Conservation (phyloP, 2,888 invertebrate species). For the Schizaphis graminum region DNA sequence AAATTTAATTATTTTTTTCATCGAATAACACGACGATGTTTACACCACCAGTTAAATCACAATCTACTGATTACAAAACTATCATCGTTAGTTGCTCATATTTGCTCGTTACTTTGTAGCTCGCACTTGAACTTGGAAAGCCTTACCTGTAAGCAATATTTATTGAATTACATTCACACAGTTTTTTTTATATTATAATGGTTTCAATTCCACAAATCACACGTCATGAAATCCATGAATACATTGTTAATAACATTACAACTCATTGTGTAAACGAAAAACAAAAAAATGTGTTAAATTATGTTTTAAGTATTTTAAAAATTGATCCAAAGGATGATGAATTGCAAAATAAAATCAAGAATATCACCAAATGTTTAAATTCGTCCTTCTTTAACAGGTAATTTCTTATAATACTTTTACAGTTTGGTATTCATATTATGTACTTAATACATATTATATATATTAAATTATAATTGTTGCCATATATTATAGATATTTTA, state of each 20-base stretch:
- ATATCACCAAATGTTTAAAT: neutral
- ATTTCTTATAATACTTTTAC: neutral
- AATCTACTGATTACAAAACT: conserved; percentile 17
- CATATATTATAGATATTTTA: neutral
- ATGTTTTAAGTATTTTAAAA: neutral
- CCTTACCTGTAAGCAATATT: neutral
- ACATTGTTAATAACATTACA: neutral
- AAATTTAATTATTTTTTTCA: conserved; percentile 2
- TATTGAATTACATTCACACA: neutral
- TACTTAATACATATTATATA: too few species aligned
- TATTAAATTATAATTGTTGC: neutral
- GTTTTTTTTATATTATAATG: conserved; percentile 8
- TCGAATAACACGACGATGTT: neutral
- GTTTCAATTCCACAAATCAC: neutral
- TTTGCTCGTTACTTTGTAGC: neutral
- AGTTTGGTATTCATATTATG: neutral
- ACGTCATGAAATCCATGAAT: neutral
- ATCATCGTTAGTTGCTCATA: neutral
- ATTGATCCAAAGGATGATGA: neutral
- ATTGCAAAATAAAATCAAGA: neutral
- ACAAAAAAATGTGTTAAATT: neutral
- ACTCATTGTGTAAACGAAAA: neutral
- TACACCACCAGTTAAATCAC: neutral
- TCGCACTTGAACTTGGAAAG: neutral
- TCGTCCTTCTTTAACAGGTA: neutral